Conservation (phyloP, 30 jellyfish, hydroid and myxozoan genomes). For the Chironex yamaguchii region DNA sequence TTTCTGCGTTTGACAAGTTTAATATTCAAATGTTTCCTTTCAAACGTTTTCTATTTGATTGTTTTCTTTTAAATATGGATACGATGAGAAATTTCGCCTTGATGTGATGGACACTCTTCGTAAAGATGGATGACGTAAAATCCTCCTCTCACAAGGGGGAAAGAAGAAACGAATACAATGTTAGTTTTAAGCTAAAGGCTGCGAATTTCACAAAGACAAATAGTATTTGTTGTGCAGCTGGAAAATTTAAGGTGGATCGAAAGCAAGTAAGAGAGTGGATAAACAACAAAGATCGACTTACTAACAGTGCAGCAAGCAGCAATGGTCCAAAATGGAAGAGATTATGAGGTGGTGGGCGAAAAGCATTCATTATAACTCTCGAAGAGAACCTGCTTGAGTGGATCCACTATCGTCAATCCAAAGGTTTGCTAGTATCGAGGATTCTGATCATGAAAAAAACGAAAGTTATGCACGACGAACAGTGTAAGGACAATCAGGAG, state of each 20-base stretch:
- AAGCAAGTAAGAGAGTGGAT: neutral
- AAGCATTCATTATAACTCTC: slow-evolving; percentile 1
- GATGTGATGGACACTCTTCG: neutral
- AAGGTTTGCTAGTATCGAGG: slow-evolving; percentile 11
- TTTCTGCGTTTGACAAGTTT: too few species aligned
- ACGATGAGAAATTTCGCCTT: neutral
- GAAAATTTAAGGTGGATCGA: neutral
- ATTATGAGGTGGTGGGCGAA: slow-evolving; percentile 2
- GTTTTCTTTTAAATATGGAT: neutral
- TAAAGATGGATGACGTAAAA: slow-evolving; percentile 2
- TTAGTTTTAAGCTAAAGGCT: slow-evolving; percentile 1
- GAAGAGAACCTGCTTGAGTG: neutral
- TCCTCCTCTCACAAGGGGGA: slow-evolving; percentile 9
- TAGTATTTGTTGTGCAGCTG: slow-evolving; percentile 7
- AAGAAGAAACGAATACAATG: neutral
- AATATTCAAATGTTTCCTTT: too few species aligned
- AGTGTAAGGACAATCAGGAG: neutral
- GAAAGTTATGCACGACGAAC: neutral
- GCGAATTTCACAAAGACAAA: neutral
- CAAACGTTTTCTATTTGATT: neutral
- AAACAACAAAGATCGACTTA: neutral
- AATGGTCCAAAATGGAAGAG: slow-evolving; percentile 13
- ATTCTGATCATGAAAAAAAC: neutral
- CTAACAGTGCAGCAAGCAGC: slow-evolving; percentile 6
- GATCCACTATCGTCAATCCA: neutral